Conservation (phyloP, 2,797 vertebrate species). For the Hafferia zeledoni region DNA sequence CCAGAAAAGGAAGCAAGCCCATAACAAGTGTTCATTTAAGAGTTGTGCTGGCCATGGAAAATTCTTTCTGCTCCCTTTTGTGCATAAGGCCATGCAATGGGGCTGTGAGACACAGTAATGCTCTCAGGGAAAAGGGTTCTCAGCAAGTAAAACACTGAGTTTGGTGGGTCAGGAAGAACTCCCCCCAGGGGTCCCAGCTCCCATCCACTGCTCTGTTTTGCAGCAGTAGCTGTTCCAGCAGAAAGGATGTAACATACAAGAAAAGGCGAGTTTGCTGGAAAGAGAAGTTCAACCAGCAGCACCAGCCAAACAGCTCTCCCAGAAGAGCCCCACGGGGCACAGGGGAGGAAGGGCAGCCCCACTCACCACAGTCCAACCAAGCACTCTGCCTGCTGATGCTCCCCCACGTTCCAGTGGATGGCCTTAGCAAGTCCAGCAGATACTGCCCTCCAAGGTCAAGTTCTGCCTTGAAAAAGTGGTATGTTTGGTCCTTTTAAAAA, state of each 20-base stretch:
- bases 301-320: neutral
- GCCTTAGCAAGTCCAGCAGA: neutral
- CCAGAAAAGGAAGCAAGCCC: neutral
- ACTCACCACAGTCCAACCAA: neutral
- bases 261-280: neutral
- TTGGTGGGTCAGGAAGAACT: neutral
- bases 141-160: neutral
- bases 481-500: neutral
- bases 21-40: neutral
- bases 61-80: neutral
- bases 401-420: rapidly evolving
- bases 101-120: neutral
- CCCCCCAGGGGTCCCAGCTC: neutral
- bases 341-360: neutral
- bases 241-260: neutral
- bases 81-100: neutral
- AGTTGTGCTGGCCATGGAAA: neutral
- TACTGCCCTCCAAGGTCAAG: neutral
- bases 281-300: neutral
- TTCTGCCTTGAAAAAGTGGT: neutral
- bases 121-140: neutral
- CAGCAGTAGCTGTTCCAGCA: neutral
- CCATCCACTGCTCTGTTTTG: neutral
- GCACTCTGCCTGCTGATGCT: rapidly evolving
- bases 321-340: rapidly evolving